A percentile compares a stretch with the other conserved stretches of the same genome.
phyloP scores from a whole-genome alignment of 1,140 invertebrate species.

The Ceratosolen fusciceps region DNA sequence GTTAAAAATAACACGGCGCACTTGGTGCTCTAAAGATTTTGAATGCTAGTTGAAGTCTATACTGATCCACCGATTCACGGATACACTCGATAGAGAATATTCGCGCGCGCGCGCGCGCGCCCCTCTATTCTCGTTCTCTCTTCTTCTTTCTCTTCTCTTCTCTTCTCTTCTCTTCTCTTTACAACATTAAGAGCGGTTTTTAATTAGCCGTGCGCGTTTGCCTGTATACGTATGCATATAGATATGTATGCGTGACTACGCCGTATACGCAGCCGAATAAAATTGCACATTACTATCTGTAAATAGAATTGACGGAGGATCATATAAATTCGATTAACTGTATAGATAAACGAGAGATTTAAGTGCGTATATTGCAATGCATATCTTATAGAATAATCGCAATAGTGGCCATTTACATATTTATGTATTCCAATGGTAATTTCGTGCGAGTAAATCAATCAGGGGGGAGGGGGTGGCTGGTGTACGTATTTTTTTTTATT shows the following conservation, averaged over 20 bases:
- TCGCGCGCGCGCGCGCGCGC: too few species aligned
- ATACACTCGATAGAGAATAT: background rate
- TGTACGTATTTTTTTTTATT: background rate
- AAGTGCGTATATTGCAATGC: background rate
- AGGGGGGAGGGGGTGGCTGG: too few species aligned
- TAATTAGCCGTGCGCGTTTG: too few species aligned
- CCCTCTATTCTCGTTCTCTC: too few species aligned
- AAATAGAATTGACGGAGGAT: background rate
- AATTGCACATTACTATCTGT: background rate
- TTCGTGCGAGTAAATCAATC: background rate
- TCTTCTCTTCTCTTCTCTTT: too few species aligned
- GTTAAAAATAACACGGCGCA: background rate
- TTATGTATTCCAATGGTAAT: conserved; percentile 2
- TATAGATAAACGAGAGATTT: background rate
- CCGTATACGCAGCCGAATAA: background rate
- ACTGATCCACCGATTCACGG: too few species aligned
- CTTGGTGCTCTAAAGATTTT: background rate
- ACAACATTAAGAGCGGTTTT: too few species aligned
- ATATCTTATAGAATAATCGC: background rate
- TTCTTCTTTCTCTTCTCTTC: too few species aligned
- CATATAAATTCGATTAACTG: background rate
- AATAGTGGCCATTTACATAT: background rate
- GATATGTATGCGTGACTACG: background rate
- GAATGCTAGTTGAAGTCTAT: background rate
- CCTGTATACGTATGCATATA: too few species aligned